Conservation (phyloP, 2,888 invertebrate species). For the Leptothorax acervorum region DNA sequence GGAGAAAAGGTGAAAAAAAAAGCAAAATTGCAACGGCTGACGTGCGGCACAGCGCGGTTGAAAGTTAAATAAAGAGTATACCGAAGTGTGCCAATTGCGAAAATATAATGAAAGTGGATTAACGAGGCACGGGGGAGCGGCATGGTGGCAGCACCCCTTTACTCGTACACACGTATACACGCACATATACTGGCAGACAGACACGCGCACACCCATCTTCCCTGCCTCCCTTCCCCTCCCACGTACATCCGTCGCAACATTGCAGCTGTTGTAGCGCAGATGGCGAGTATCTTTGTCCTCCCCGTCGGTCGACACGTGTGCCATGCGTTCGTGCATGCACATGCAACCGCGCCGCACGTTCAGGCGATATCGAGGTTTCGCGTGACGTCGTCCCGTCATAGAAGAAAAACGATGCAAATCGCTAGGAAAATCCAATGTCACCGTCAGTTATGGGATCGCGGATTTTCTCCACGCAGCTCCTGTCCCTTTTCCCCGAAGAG, state of each 20-base stretch:
- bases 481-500: background rate
- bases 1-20: background rate
- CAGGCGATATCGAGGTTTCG: slow-evolving; percentile 52
- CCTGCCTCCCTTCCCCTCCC: slow-evolving; percentile 3
- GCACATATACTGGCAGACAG: background rate
- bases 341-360: slow-evolving; percentile 41
- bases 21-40: background rate
- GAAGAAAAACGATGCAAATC: slow-evolving; percentile 44
- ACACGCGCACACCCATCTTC: background rate
- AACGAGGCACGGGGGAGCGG: slow-evolving; percentile 57
- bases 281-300: slow-evolving; percentile 71
- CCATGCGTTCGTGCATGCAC: slow-evolving; percentile 37
- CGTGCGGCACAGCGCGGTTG: background rate
- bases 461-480: background rate
- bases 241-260: slow-evolving; percentile 65
- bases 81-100: slow-evolving; percentile 66
- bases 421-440: background rate
- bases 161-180: background rate
- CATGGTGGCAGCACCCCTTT: slow-evolving; percentile 43
- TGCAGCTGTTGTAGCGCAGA: slow-evolving; percentile 77
- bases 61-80: slow-evolving; percentile 44
- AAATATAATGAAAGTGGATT: slow-evolving; percentile 76
- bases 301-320: slow-evolving; percentile 50
- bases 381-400: slow-evolving; percentile 22
- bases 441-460: background rate